Conservation (phyloP, 2,888 invertebrate species). For the Campoplex nolae region DNA sequence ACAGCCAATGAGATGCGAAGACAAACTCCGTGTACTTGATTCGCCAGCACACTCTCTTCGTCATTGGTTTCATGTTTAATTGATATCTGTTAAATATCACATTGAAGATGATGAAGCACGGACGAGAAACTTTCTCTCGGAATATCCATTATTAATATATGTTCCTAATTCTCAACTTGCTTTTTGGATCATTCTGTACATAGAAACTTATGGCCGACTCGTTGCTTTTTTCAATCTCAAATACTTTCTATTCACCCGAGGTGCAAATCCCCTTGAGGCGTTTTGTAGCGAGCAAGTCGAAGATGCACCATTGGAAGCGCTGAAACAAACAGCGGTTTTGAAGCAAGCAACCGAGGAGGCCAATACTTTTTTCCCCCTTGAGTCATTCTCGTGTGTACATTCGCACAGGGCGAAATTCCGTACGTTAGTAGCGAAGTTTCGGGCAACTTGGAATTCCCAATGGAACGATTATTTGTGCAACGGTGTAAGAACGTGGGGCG, state of each 20-base stretch:
- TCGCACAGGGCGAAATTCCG: slow-evolving; percentile 46
- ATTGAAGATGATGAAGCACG: background rate
- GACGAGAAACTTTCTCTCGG: background rate
- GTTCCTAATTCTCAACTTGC: background rate
- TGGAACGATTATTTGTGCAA: slow-evolving; percentile 77
- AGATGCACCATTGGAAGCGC: slow-evolving; percentile 47
- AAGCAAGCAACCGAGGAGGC: slow-evolving; percentile 16
- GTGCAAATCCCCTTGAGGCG: slow-evolving; percentile 3
- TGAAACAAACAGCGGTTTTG: slow-evolving; percentile 40
- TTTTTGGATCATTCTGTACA: slow-evolving; percentile 4
- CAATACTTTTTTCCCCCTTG: slow-evolving; percentile 23
- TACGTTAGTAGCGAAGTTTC: slow-evolving; percentile 76
- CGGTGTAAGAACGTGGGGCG: slow-evolving; percentile 26
- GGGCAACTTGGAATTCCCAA: slow-evolving; percentile 76
- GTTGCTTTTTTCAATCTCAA: slow-evolving; percentile 63
- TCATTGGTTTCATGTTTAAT: background rate
- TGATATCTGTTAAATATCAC: background rate
- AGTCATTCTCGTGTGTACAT: slow-evolving; percentile 17
- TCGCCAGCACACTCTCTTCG: too few relatives aligned
- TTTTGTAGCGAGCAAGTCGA: background rate
- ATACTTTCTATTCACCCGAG: slow-evolving; percentile 36
- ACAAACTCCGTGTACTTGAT: too few relatives aligned
- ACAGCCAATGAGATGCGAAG: too few relatives aligned
- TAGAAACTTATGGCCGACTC: slow-evolving; percentile 4
- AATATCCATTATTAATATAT: background rate